Percentiles rank a stretch among this genome's conserved stretches.
Conservation (phyloP, 2,113 vertebrate species). For the Nicator chloris region DNA sequence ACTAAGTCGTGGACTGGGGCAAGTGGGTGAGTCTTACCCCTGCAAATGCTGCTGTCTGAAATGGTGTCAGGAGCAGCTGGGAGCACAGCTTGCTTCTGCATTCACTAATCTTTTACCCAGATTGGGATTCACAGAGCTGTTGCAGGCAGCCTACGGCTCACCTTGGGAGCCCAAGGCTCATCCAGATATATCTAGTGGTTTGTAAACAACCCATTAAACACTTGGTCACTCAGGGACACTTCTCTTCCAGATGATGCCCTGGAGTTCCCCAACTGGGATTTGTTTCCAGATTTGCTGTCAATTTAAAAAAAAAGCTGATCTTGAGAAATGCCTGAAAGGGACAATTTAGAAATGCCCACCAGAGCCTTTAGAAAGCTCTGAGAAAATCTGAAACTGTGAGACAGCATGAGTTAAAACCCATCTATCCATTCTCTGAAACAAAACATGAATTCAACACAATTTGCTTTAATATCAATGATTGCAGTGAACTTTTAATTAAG, state of each 20-base stretch:
- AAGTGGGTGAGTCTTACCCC: not conserved
- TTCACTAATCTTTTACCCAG: not conserved
- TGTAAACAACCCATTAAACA: not conserved
- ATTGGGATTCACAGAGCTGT: not conserved
- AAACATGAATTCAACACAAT: not conserved
- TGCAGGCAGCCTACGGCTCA: not conserved
- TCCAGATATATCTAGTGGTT: not conserved
- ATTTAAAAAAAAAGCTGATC: not conserved
- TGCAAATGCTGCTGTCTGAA: not conserved
- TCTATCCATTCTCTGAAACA: not conserved
- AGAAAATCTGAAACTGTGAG: not conserved
- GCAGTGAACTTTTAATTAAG: conserved; percentile 12
- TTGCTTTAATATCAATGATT: not conserved
- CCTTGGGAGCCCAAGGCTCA: not conserved
- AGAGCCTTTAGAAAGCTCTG: not conserved
- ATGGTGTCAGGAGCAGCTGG: not conserved
- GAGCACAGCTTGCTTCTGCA: not conserved
- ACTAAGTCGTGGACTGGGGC: too few relatives aligned
- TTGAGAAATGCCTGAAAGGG: not conserved
- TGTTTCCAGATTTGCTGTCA: not conserved
- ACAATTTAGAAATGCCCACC: not conserved
- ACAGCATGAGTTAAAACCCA: not conserved
- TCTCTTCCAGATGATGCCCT: not conserved
- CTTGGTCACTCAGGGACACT: not conserved
- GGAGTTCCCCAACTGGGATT: not conserved